phyloP scores from a whole-genome alignment of 2,113 vertebrate species.

The Gobio gobio region DNA sequence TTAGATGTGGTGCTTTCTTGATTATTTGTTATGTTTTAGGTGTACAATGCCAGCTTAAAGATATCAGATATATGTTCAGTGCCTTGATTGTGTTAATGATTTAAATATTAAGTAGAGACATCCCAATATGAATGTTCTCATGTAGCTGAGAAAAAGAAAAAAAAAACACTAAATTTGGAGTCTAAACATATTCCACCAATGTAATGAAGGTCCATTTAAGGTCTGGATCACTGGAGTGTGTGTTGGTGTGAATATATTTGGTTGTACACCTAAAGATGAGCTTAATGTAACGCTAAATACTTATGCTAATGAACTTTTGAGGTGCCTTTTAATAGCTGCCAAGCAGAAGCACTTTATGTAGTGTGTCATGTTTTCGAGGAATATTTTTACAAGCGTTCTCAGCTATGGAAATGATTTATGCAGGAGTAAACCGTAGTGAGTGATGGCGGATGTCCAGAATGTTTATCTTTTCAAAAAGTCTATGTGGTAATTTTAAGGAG shows the following conservation, averaged over 20 bases:
- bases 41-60: not conserved
- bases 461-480: slow-evolving; percentile 11
- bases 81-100: slow-evolving; percentile 43
- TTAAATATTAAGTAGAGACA: slow-evolving; percentile 17
- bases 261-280: not conserved
- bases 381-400: slow-evolving; percentile 6
- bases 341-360: slow-evolving; percentile 57
- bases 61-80: slow-evolving; percentile 32
- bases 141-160: not conserved
- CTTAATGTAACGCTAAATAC: slow-evolving; percentile 3
- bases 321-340: slow-evolving; percentile 54
- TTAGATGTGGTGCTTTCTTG: slow-evolving; percentile 9
- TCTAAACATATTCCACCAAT: not conserved
- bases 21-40: not conserved
- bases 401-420: not conserved
- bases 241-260: slow-evolving; percentile 1
- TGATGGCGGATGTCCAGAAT: not conserved
- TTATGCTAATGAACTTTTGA: slow-evolving; percentile 14
- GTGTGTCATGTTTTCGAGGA: not conserved
- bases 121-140: slow-evolving; percentile 36
- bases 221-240: not conserved
- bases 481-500: not conserved
- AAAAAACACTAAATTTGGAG: slow-evolving; percentile 2
- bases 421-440: not conserved
- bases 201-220: slow-evolving; percentile 2